Percentiles rank a stretch among this genome's conserved stretches.
Evolutionary conservation across 2,888 invertebrate genomes (phyloP).

Genomic region (Augiades crinisus): DNA sequence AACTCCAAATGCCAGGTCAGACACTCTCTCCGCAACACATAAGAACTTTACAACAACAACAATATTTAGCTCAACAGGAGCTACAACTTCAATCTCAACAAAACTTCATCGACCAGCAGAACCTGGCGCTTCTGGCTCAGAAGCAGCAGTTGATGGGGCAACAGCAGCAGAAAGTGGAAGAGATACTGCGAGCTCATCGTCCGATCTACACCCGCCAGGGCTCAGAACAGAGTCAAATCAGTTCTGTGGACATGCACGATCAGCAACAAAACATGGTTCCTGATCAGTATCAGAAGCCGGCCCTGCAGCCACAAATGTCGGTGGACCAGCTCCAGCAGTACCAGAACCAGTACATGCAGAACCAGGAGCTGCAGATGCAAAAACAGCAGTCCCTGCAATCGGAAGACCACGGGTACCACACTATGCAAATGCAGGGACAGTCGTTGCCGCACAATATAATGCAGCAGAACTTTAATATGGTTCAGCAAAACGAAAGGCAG

Average conservation of each 20-base stretch:
- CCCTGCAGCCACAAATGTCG: conserved; percentile 64
- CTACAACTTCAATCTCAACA: conserved; percentile 77
- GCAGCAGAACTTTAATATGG: conserved; percentile 59
- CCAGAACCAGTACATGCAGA: conserved; percentile 44
- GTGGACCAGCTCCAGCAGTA: conserved; percentile 61
- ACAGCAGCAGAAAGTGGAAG: conserved; percentile 75
- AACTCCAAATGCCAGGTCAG: conserved; percentile 68
- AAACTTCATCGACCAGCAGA: conserved; percentile 80
- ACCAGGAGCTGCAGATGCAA: conserved; percentile 52
- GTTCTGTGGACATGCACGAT: conserved; percentile 59
- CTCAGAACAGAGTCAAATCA: conserved; percentile 73
- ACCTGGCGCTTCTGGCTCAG: conserved; percentile 72
- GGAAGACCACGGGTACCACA: conserved; percentile 60
- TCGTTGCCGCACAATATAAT: conserved; percentile 68
- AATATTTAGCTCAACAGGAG: conserved; percentile 76
- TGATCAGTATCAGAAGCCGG: conserved; percentile 58
- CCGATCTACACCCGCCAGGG: conserved; percentile 69
- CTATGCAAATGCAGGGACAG: conserved; percentile 66
- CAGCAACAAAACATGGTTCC: conserved; percentile 49
- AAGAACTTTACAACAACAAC: conserved; percentile 71
- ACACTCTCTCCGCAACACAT: conserved; percentile 71
- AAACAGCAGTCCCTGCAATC: conserved; percentile 58
- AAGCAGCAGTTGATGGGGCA: conserved; percentile 77
- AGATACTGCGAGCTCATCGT: conserved; percentile 60
- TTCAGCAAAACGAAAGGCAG: conserved; percentile 72